Evolutionary conservation across 2,797 vertebrate genomes (phyloP).

Genomic region (Gastrophryne carolinensis): DNA sequence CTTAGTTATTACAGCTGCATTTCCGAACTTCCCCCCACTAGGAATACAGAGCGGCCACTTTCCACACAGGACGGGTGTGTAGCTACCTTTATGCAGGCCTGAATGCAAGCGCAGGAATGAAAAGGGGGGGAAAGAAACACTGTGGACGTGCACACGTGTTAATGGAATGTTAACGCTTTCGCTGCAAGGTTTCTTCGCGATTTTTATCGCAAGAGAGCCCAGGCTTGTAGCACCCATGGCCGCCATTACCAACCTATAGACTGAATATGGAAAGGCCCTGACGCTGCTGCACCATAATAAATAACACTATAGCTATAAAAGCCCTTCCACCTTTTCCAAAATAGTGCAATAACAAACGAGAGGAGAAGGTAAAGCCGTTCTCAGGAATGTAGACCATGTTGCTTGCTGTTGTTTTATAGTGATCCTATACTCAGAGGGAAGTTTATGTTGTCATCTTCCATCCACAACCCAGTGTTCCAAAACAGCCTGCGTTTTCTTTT

Average conservation of each 20-base stretch:
- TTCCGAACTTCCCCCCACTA: slow-evolving; percentile 8
- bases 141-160: background rate
- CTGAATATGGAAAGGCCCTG: background rate
- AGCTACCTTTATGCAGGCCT: slow-evolving; percentile 18
- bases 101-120: background rate
- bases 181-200: background rate
- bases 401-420: no score
- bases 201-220: background rate
- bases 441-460: no score
- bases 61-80: background rate
- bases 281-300: background rate
- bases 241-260: background rate
- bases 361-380: no score
- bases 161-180: background rate
- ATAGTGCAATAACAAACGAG: no score
- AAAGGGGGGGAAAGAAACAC: background rate
- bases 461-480: no score
- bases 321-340: no score
- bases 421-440: no score
- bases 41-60: background rate
- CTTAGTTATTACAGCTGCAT: slow-evolving; percentile 48
- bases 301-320: background rate
- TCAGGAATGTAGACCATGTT: no score
- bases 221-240: background rate
- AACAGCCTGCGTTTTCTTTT: no score